Evolutionary conservation across 2,888 invertebrate genomes (phyloP).

Genomic region (Chloromyia formosa): DNA sequence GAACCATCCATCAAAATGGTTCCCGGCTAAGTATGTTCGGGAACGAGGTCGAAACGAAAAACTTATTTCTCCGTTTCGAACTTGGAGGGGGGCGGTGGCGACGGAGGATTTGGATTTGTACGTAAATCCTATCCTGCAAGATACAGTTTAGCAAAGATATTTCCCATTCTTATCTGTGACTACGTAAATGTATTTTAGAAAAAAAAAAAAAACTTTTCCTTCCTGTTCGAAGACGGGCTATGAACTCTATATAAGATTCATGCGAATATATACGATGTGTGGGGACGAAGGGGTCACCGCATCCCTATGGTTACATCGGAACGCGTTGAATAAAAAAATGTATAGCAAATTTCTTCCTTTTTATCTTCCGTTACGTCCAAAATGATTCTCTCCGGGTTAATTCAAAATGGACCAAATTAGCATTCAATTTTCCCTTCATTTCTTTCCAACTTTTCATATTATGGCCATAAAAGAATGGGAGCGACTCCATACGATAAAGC

Average conservation of each 20-base stretch:
- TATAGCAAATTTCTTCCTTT: too few relatives aligned
- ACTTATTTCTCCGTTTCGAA: conserved; percentile 4
- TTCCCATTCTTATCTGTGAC: neutral
- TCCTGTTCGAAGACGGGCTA: too few relatives aligned
- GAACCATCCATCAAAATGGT: conserved; percentile 35
- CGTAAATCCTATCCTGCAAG: neutral
- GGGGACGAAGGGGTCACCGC: too few relatives aligned
- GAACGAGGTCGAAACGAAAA: conserved; percentile 22
- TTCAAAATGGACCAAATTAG: conserved; percentile 42
- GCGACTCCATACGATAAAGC: conserved; percentile 1
- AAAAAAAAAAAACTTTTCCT: neutral
- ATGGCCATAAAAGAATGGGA: conserved; percentile 4
- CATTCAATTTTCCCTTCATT: conserved; percentile 42
- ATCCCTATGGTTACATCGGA: too few relatives aligned
- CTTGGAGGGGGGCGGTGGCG: too few relatives aligned
- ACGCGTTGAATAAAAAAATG: too few relatives aligned
- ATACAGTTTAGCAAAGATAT: neutral
- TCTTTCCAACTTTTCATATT: conserved; percentile 39
- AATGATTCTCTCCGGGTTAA: conserved; percentile 43
- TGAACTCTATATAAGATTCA: too few relatives aligned
- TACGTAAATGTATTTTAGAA: neutral
- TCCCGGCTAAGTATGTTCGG: conserved; percentile 20
- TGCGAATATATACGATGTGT: too few relatives aligned
- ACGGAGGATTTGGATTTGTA: too few relatives aligned
- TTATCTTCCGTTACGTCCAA: neutral